These are phyloP conservation scores for Metridium senile DNA, from an alignment of 92 coral and sea anemone genomes.

Conservation along the genomic window DNA sequence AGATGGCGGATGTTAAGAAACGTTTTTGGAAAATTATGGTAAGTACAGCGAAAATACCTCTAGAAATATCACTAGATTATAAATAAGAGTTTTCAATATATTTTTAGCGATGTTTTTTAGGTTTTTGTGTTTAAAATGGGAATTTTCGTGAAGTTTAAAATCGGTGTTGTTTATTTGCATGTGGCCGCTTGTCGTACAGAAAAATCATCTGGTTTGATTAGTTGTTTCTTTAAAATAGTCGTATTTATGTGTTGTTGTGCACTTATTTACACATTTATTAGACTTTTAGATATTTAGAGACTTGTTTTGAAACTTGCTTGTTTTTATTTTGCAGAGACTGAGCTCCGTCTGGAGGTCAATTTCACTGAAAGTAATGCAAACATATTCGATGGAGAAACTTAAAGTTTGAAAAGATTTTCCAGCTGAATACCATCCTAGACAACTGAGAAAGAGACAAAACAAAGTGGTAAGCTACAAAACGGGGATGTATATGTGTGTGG, in stretches of 20 bases:
- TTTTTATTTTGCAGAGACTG: background rate
- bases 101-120: too few relatives aligned
- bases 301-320: background rate
- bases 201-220: too few relatives aligned
- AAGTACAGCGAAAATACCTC: background rate
- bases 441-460: conserved; percentile 11
- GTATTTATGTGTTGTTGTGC: too few relatives aligned
- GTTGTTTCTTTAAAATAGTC: too few relatives aligned
- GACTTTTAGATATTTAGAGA: background rate
- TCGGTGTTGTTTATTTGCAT: background rate
- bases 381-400: conserved; percentile 6
- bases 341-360: background rate
- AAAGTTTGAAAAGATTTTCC: background rate
- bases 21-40: background rate
- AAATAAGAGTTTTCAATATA: background rate
- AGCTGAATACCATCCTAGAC: conserved; percentile 7
- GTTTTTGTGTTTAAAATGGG: background rate
- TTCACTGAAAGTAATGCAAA: background rate
- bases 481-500: conserved; percentile 11
- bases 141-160: background rate
- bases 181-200: background rate
- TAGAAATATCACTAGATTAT: background rate
- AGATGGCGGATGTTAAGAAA: background rate
- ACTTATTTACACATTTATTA: background rate
- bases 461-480: conserved; percentile 12